Base-by-base conservation (phyloP, 2,888 invertebrate species). In the Andrena flavipes region DNA sequence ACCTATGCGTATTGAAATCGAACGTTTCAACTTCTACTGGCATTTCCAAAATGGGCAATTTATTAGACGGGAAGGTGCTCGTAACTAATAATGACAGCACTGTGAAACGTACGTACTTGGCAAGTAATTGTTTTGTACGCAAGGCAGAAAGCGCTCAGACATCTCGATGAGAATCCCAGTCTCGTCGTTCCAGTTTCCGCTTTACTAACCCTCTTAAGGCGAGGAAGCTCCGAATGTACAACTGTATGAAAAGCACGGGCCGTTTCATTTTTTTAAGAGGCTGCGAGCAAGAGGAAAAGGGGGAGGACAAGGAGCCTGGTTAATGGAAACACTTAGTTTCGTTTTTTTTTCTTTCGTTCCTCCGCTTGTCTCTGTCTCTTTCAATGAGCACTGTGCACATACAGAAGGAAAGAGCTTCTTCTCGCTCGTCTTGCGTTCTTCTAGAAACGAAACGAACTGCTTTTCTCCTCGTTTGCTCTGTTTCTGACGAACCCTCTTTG, bases 261-360 rank as follows among this genome's bases (percentile, higher is more conserved):
- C 75, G 72, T 75, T 84, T 84, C 78, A 82, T 82, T 82, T 78
- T 80, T 84, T 82, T 80, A 84, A 77, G 77, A 76, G 63, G 60
- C 62, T 63, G 64, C 49, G 51, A 72, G 64, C 33, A 74, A 29
- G 56, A 59, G 33, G 62, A 56, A 54, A 6, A 51, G 49, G 30
- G 30, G 65, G 20, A 70, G 73, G 48, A 72, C 71, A 54, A 78
- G 54, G 42, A 71, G 64, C 20, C 60, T 62, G 64, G 75, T 85
- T 85, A 84, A 85, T 84, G 84, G 80, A 85, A 84, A 85, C 80
- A 84, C 80, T 85, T 84, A 84, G 76, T 74, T 80, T 56, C 63
- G 35, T 65, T 74, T 63, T 60, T 63, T 60, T 60, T 75, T 56
- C 56, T 30, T 29, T 73, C 33, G 64, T 62, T 72, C 10, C 29